Base-by-base conservation (phyloP, 2,888 invertebrate genomes). In the Parnassius mnemosyne region DNA sequence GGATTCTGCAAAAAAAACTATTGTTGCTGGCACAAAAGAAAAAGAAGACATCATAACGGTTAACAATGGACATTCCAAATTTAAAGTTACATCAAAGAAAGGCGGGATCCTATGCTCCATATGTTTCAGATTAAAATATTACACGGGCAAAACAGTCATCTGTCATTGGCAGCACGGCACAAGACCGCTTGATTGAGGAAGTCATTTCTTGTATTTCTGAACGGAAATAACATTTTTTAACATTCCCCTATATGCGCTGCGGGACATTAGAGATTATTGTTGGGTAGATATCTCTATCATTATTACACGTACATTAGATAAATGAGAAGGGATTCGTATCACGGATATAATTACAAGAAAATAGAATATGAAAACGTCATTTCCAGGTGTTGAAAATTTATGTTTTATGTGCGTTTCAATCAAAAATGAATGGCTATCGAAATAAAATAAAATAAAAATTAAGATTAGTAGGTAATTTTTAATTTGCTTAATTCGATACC, bases 41-140 rank as follows among this genome's bases (percentile, higher is more conserved):
- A 90, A 89, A 84, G 90, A 89, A 90, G 90, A 90, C 84, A 87
- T 90, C 89, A 86, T 71, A 73, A 73, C 69, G 68, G 74, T 75
- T 79, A 80, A 84, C 77, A 84, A 81, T 79, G 76, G 74, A 69
- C 69, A 73, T 81, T 82, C 74, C 57, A 79, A 87, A 82, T 83
- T 87, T 72, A 79, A 86, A 83, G 72, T 76, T 72, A 78, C 74
- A 78, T 78, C 75, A 77, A 75, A 73, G 77, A 80, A 79, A 79
- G 79, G 78, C 81, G 84, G 81, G 79, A 70, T 69, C 84, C 82
- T 86, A 84, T 85, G 77, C 80, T 79, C 88, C 89, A 88, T 87
- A 88, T 88, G 89, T 78, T 87, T 84, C 80, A 83, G 88, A 89
- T 90, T 86, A 87, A 86, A 83, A 83, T 79, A 85, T 87, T 74